Percentiles rank a stretch among this genome's conserved stretches.
These are phyloP conservation scores for Phaenicophaeus curvirostris DNA, from an alignment of 2,797 vertebrate genomes.

Conservation along the genomic window DNA sequence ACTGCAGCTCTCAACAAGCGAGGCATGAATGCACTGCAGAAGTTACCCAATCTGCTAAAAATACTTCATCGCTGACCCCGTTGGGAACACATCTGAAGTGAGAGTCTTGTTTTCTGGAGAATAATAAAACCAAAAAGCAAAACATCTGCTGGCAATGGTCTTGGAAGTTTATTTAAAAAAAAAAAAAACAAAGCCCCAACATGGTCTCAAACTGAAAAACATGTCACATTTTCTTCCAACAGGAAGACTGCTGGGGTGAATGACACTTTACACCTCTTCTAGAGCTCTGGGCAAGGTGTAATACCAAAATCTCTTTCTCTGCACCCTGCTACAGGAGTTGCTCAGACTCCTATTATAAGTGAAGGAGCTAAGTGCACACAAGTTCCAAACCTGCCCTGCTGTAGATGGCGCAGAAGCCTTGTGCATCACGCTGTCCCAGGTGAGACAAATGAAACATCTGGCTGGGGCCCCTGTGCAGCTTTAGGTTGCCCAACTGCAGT, in stretches of 20 bases:
- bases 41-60: slow-evolving; percentile 54
- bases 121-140: background rate
- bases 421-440: background rate
- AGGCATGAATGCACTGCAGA: slow-evolving; percentile 49
- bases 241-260: background rate
- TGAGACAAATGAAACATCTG: background rate
- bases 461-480: background rate
- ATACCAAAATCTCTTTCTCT: background rate
- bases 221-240: background rate
- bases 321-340: background rate
- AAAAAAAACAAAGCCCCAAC: background rate
- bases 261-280: background rate
- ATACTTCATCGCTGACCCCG: slow-evolving; percentile 42
- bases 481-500: background rate
- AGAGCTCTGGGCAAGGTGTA: background rate
- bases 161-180: background rate
- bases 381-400: background rate
- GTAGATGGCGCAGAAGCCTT: background rate
- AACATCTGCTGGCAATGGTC: background rate
- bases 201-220: background rate
- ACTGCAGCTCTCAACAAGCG: slow-evolving; percentile 62
- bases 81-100: background rate
- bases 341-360: background rate
- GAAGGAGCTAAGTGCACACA: background rate
- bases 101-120: background rate